phyloP scores from a whole-genome alignment of 2,113 vertebrate genomes.

The Rousettus leschenaultii region DNA sequence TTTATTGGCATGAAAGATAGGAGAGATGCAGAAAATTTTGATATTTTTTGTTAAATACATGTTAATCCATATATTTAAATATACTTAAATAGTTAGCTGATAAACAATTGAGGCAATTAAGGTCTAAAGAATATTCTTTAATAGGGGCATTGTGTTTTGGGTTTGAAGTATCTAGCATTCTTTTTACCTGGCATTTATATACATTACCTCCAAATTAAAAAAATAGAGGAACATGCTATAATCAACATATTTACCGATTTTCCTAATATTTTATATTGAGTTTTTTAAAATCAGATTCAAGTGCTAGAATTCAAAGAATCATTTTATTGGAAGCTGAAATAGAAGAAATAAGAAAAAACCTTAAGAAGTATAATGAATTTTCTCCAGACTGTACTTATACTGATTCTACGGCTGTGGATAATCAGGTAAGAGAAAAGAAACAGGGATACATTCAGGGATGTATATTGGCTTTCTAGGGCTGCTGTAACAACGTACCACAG shows the following conservation, averaged over 20 bases:
- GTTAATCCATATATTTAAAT: not conserved
- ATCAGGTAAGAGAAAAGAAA: conserved; percentile 60
- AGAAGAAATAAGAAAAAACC: conserved; percentile 16
- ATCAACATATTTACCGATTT: not conserved
- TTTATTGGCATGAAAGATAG: not conserved
- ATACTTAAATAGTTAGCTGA: not conserved
- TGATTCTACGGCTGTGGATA: conserved; percentile 60
- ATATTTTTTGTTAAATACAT: not conserved
- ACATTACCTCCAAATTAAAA: not conserved
- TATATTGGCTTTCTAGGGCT: not conserved
- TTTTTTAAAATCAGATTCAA: conserved; percentile 1
- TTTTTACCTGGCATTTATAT: not conserved
- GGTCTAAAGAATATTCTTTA: not conserved
- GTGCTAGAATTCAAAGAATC: not conserved
- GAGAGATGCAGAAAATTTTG: not conserved
- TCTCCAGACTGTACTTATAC: conserved; percentile 40
- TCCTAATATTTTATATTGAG: conserved; percentile 11
- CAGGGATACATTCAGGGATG: no score
- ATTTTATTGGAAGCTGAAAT: not conserved
- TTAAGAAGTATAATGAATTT: conserved; percentile 27
- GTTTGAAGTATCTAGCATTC: not conserved
- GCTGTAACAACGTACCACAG: not conserved
- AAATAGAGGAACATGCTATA: not conserved
- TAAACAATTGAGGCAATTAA: not conserved
- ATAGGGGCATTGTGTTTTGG: not conserved